Conservation (phyloP, 2,113 vertebrate genomes). For the Gorsachius goisagi region DNA sequence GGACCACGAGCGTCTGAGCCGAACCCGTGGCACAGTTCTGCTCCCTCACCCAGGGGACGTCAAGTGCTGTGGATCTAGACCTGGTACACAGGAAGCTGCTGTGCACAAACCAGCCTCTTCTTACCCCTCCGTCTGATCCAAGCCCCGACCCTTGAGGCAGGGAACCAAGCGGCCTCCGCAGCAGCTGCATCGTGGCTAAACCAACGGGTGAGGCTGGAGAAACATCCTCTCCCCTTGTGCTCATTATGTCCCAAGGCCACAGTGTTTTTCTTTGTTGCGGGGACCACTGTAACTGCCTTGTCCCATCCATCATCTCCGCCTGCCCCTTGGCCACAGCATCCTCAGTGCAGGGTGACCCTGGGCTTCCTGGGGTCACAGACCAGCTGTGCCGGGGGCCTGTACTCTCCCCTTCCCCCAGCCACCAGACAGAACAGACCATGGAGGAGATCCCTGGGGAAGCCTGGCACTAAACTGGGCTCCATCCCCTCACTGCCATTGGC, state of each 20-base stretch:
- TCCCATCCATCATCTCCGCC: background rate
- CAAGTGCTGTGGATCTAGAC: background rate
- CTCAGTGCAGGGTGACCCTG: background rate
- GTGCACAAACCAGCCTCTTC: background rate
- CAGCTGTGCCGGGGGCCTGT: background rate
- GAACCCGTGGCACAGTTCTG: rapidly evolving
- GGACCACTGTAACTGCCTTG: background rate
- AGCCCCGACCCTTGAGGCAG: rapidly evolving
- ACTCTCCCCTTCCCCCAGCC: background rate
- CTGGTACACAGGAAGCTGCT: background rate
- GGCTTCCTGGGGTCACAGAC: constrained; percentile 39
- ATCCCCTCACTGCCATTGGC: background rate
- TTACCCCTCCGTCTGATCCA: background rate
- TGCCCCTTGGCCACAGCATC: background rate
- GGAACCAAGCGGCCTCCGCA: background rate
- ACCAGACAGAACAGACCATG: rapidly evolving
- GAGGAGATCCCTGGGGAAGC: background rate
- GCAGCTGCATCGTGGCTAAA: background rate
- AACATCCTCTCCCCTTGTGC: constrained; percentile 28
- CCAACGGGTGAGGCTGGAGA: rapidly evolving
- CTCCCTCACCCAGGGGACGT: background rate
- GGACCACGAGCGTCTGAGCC: background rate
- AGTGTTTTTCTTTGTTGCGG: background rate
- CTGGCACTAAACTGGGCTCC: background rate
- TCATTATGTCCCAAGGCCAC: background rate